Conservation (phyloP, 2,797 vertebrate species). For the Sciurus vulgaris region DNA sequence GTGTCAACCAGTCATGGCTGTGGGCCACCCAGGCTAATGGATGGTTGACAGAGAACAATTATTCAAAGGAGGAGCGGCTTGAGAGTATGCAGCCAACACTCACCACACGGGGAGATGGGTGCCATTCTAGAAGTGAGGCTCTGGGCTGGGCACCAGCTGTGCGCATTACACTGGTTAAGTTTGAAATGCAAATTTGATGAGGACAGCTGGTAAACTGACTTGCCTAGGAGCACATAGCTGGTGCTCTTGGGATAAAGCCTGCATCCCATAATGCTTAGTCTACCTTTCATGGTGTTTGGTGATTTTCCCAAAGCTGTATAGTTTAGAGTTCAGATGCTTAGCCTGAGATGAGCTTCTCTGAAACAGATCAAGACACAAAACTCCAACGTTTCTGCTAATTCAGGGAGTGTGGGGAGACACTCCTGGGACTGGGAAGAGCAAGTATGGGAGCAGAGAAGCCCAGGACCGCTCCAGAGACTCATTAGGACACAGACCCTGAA, state of each 20-base stretch:
- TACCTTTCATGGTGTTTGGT: not conserved
- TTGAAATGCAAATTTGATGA: not conserved
- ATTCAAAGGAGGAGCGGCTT: not conserved
- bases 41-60: not conserved
- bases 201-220: not conserved
- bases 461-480: not conserved
- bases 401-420: not conserved
- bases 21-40: not conserved
- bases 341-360: not conserved
- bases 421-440: not conserved
- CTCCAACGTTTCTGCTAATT: not conserved
- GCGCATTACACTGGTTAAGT: not conserved
- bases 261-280: not conserved
- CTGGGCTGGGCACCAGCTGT: not conserved
- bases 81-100: not conserved
- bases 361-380: not conserved
- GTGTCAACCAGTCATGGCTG: not conserved
- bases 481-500: not conserved
- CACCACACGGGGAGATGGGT: not conserved
- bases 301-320: not conserved
- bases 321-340: constrained; percentile 28
- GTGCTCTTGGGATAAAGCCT: not conserved
- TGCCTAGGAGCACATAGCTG: not conserved
- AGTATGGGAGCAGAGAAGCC: not conserved
- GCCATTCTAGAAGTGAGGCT: not conserved